These are phyloP conservation scores for Solenopsis invicta DNA, from an alignment of 1,140 invertebrate genomes.

Conservation along the genomic window DNA sequence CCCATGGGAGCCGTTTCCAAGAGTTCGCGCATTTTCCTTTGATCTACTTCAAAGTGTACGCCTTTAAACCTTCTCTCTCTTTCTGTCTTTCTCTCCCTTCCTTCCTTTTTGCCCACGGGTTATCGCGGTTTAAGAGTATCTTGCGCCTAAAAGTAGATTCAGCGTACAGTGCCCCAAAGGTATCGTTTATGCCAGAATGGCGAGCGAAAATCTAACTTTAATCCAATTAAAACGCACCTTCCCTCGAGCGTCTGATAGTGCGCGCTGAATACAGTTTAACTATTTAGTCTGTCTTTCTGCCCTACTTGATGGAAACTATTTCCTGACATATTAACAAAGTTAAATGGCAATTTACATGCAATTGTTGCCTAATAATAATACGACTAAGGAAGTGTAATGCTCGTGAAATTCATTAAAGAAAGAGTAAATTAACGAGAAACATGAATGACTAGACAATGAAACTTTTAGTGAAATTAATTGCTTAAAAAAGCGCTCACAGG, in stretches of 20 bases:
- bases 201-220: slow-evolving; percentile 56
- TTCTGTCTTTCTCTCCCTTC: neutral
- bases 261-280: slow-evolving; percentile 44
- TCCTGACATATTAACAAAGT: slow-evolving; percentile 38
- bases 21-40: slow-evolving; percentile 68
- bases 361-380: slow-evolving; percentile 2
- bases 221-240: slow-evolving; percentile 53
- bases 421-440: neutral
- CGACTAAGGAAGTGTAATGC: neutral
- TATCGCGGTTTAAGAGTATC: slow-evolving; percentile 55
- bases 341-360: slow-evolving; percentile 55
- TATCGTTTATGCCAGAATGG: slow-evolving; percentile 55
- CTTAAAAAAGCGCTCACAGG: neutral
- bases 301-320: slow-evolving; percentile 12
- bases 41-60: slow-evolving; percentile 61
- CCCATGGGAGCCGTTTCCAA: slow-evolving; percentile 57
- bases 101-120: slow-evolving; percentile 25
- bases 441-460: neutral
- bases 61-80: slow-evolving; percentile 2
- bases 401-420: neutral
- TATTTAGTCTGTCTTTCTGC: slow-evolving; percentile 35
- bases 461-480: slow-evolving; percentile 17
- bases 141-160: slow-evolving; percentile 56
- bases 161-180: slow-evolving; percentile 42
- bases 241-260: slow-evolving; percentile 27